phyloP scores from a whole-genome alignment of 1,140 invertebrate species.

The Popillia japonica region DNA sequence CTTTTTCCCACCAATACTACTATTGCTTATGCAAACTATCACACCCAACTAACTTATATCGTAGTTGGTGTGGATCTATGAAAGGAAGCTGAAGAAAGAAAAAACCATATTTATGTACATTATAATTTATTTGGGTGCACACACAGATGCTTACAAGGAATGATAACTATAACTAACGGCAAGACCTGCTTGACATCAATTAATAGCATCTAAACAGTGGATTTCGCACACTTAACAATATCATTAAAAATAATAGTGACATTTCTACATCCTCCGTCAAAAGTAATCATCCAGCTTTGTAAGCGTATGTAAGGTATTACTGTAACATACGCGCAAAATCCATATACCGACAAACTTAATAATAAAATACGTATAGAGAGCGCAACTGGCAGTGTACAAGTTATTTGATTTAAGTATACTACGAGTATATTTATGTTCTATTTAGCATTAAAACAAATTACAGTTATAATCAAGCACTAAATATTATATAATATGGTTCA shows the following conservation, averaged over 20 bases:
- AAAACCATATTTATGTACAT: neutral
- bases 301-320: no score
- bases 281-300: neutral
- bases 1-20: no score
- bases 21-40: no score
- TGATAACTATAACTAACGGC: constrained; percentile 54
- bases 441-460: neutral
- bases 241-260: constrained; percentile 22
- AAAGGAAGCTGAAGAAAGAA: neutral
- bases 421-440: neutral
- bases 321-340: no score
- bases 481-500: neutral
- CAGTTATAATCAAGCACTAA: neutral
- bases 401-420: neutral
- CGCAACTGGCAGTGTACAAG: neutral
- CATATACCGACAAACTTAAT: neutral
- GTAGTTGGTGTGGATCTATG: no score
- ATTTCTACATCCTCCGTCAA: neutral
- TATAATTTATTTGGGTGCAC: constrained; percentile 46
- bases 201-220: constrained; percentile 48
- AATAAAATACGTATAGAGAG: neutral
- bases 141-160: constrained; percentile 50
- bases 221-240: constrained; percentile 34
- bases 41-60: no score
- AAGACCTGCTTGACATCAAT: constrained; percentile 59